These are phyloP conservation scores for Luperina testacea DNA, from an alignment of 2,888 invertebrate species.

Conservation along the genomic window DNA sequence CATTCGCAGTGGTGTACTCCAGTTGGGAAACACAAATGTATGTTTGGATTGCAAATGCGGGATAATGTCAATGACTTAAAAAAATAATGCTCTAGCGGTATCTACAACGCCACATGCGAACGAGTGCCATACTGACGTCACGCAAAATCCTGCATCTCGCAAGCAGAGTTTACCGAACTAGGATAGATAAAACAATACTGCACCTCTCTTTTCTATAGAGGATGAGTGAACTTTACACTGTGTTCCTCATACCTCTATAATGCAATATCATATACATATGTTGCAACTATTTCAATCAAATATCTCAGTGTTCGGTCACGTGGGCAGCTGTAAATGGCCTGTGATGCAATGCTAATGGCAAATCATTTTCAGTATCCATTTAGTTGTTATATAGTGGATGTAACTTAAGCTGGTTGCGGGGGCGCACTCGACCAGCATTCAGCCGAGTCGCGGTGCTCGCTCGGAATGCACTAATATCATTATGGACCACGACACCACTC, in stretches of 20 bases:
- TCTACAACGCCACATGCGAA: no score
- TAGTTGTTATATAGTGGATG: conserved; percentile 38
- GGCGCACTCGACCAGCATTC: conserved; percentile 56
- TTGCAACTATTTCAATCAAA: conserved; percentile 15
- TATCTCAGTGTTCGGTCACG: background rate
- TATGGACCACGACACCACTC: conserved; percentile 76
- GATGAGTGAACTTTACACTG: no score
- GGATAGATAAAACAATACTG: no score
- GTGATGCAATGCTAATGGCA: conserved; percentile 41
- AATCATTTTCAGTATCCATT: conserved; percentile 29
- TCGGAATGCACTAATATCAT: conserved; percentile 83
- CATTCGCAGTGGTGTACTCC: background rate
- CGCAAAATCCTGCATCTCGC: no score
- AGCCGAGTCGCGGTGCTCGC: conserved; percentile 44
- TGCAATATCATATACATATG: background rate
- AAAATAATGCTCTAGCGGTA: background rate
- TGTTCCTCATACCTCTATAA: no score
- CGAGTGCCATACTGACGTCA: no score
- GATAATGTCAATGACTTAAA: background rate
- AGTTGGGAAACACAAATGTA: background rate
- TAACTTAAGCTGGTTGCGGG: conserved; percentile 52
- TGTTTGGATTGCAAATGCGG: background rate
- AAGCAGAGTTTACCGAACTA: no score
- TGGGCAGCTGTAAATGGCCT: conserved; percentile 1
- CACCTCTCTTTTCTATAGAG: no score